These are phyloP conservation scores for Drosophila suboccidentalis DNA, from an alignment of 2,888 invertebrate species.

Conservation along the genomic window DNA sequence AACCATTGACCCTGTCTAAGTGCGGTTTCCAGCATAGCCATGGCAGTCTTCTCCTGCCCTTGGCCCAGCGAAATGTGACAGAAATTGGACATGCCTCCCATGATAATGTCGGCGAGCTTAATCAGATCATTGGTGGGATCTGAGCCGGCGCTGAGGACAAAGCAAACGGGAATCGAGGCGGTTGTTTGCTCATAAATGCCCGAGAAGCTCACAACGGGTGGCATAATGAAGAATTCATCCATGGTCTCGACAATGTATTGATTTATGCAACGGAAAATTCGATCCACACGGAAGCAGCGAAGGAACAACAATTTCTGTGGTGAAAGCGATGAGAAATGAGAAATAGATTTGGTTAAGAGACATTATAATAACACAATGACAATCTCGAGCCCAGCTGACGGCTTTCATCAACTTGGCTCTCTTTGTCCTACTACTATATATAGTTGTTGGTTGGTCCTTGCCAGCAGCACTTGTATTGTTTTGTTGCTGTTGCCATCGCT, in stretches of 20 bases:
- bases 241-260: constrained; percentile 93
- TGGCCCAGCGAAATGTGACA: constrained; percentile 96
- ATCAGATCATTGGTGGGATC: constrained; percentile 95
- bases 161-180: constrained; percentile 94
- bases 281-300: constrained; percentile 95
- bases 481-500: constrained; percentile 43
- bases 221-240: constrained; percentile 95
- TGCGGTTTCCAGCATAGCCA: constrained; percentile 89
- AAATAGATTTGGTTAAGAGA: constrained; percentile 38
- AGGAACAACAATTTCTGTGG: constrained; percentile 91
- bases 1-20: constrained; percentile 94
- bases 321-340: constrained; percentile 22
- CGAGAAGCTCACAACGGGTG: constrained; percentile 93
- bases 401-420: constrained; percentile 49
- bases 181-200: constrained; percentile 94
- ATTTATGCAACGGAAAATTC: constrained; percentile 94
- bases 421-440: background rate
- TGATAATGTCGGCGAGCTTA: constrained; percentile 91
- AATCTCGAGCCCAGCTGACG: constrained; percentile 45
- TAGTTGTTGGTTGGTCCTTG: constrained; percentile 46
- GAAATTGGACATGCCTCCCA: constrained; percentile 92
- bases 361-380: constrained; percentile 55
- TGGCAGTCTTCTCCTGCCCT: constrained; percentile 94
- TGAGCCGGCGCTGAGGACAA: constrained; percentile 97
- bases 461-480: constrained; percentile 37